Evolutionary conservation across 35 echinoderm and acorn worm genomes (phyloP), one percentile per base, ranked within the genome.

Genomic region (Eucidaris tribuloides): DNA sequence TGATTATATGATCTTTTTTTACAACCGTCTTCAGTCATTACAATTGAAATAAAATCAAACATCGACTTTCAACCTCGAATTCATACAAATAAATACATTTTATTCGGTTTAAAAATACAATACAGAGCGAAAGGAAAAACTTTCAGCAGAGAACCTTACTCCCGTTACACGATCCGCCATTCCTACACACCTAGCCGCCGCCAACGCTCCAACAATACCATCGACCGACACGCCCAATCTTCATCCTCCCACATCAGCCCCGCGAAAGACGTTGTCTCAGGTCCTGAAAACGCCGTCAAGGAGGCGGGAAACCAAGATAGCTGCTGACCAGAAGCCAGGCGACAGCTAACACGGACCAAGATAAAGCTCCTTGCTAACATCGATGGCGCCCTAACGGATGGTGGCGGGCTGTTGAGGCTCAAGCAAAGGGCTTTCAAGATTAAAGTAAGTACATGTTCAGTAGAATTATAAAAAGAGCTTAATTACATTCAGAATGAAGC

Each of bases 331-430:
- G 11, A 71, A 27, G 23, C 42, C n/a, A 24, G 2, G 6, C 30
- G 41, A 32, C 5, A 23, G 4, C 6, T 9, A 56, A 22, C 3
- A 84, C 42, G 24, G 80, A 18, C 20, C 40, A 43, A 2, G 80
- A 83, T 13, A 41, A 31, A 6, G 80, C 68, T 5, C 60, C 41
- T 31, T 30, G 6, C 34, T 45, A 2, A 86, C 65, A 28, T 81
- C 74, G 13, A n/a, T 72, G 7, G 89, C 84, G 3, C 85, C 93
- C 6, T 86, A 96, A 60, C 78, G 93, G 2, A 91, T 96, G 89
- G n/a, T 88, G 82, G 84, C 87, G 84, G 50, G 84, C 93, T 11
- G 54, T 96, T 17, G 43, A 88, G n/a, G 24, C 24, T 96, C 17
- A 43, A 79, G 22, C 32, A 82, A 50, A 79, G 84, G 27, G 78